phyloP scores from a whole-genome alignment of 2,113 vertebrate species.

The Camelus dromedarius region DNA sequence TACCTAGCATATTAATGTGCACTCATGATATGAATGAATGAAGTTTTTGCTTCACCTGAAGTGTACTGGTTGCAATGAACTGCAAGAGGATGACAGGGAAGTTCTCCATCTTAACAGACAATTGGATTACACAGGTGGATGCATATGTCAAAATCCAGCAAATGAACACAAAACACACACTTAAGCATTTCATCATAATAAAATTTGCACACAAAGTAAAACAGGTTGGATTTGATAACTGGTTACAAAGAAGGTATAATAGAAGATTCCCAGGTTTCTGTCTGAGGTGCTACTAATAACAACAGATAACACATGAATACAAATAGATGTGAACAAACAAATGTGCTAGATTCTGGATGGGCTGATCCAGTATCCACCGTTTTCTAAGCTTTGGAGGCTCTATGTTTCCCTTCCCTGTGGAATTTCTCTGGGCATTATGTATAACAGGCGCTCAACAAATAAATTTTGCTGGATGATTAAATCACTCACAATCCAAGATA shows the following conservation, averaged over 20 bases:
- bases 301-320: background rate
- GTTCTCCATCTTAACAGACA: background rate
- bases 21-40: background rate
- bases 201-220: background rate
- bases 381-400: background rate
- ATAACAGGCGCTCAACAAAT: background rate
- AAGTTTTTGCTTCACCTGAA: background rate
- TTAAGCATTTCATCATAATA: background rate
- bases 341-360: background rate
- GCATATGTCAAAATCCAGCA: background rate
- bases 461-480: background rate
- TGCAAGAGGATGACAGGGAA: background rate
- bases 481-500: background rate
- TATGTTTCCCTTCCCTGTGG: background rate
- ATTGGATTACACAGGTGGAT: background rate
- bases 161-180: background rate
- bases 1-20: background rate
- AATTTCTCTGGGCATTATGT: background rate
- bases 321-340: background rate
- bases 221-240: background rate
- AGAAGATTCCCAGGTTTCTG: background rate
- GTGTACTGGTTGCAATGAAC: background rate
- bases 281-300: background rate
- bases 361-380: background rate
- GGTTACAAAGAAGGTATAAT: background rate